Percentiles rank a stretch among this genome's conserved stretches.
phyloP scores from a whole-genome alignment of 2,797 vertebrate genomes.

The Erpetoichthys calabaricus region DNA sequence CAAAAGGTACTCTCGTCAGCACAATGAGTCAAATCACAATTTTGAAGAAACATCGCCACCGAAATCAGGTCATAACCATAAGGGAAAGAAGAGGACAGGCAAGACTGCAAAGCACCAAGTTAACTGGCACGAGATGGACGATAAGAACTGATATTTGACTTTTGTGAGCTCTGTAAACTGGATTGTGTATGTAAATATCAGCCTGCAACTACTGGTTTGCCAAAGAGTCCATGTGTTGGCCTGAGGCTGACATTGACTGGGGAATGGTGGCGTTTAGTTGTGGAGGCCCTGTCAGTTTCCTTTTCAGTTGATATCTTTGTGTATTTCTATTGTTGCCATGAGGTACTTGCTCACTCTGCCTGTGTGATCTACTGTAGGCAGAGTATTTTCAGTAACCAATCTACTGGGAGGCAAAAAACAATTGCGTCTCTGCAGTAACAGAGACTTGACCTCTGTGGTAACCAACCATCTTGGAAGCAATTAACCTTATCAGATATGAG shows the following conservation, averaged over 20 bases:
- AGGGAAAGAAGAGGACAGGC: conserved; percentile 65
- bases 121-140: conserved; percentile 59
- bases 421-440: no score
- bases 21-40: conserved; percentile 78
- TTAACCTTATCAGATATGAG: no score
- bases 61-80: conserved; percentile 61
- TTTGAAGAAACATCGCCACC: conserved; percentile 55
- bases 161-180: conserved; percentile 13
- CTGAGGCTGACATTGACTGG: not conserved
- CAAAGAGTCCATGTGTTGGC: conserved; percentile 5
- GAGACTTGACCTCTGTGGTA: no score
- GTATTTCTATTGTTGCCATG: no score
- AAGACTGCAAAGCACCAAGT: conserved; percentile 59
- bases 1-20: conserved; percentile 76
- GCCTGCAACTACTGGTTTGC: conserved; percentile 20
- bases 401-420: no score
- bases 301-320: no score
- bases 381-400: no score
- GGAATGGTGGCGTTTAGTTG: no score
- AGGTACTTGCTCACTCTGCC: no score
- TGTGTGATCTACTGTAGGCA: no score
- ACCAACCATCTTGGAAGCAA: no score
- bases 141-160: conserved; percentile 35
- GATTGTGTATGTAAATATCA: conserved; percentile 33
- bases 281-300: no score